These are phyloP conservation scores for Melinopterus prodromus DNA, from an alignment of 2,888 invertebrate species.

Conservation along the genomic window DNA sequence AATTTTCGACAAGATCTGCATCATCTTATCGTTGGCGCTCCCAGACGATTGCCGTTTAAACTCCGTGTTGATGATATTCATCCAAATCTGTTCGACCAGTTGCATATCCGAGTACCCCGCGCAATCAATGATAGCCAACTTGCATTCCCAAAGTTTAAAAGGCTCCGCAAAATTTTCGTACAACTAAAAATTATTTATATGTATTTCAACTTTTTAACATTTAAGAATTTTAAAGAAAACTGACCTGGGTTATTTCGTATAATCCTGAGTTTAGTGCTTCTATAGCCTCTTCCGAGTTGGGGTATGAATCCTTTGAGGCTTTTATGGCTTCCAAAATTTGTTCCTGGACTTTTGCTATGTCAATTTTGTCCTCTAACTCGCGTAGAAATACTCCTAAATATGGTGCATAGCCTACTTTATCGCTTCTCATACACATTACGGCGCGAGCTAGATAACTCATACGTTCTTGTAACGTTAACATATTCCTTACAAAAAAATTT, in stretches of 20 bases:
- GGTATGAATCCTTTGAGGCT: slow-evolving; percentile 57
- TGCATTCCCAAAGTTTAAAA: slow-evolving; percentile 90
- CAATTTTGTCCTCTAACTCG: slow-evolving; percentile 91
- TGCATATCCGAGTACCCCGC: slow-evolving; percentile 91
- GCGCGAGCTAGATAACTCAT: slow-evolving; percentile 93
- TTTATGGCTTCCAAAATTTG: slow-evolving; percentile 73
- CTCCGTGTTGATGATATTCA: slow-evolving; percentile 77
- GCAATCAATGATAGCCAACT: slow-evolving; percentile 93
- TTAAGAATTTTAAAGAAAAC: slow-evolving; percentile 16
- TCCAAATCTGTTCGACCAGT: slow-evolving; percentile 92
- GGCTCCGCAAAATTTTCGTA: slow-evolving; percentile 94
- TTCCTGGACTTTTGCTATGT: slow-evolving; percentile 88
- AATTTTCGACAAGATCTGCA: slow-evolving; percentile 78
- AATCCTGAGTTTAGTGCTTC: slow-evolving; percentile 81
- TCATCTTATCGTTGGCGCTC: slow-evolving; percentile 67
- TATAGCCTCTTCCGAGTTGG: slow-evolving; percentile 65
- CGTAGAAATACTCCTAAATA: slow-evolving; percentile 81
- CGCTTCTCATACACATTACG: slow-evolving; percentile 94
- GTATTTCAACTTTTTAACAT: not conserved
- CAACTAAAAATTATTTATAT: slow-evolving; percentile 63
- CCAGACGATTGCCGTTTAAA: slow-evolving; percentile 61
- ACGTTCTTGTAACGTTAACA: slow-evolving; percentile 79
- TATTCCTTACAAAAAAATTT: slow-evolving; percentile 65
- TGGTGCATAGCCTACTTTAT: slow-evolving; percentile 76
- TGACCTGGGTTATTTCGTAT: slow-evolving; percentile 85